Conservation (phyloP, 2,113 vertebrate genomes). For the Haliaeetus leucogaster region DNA sequence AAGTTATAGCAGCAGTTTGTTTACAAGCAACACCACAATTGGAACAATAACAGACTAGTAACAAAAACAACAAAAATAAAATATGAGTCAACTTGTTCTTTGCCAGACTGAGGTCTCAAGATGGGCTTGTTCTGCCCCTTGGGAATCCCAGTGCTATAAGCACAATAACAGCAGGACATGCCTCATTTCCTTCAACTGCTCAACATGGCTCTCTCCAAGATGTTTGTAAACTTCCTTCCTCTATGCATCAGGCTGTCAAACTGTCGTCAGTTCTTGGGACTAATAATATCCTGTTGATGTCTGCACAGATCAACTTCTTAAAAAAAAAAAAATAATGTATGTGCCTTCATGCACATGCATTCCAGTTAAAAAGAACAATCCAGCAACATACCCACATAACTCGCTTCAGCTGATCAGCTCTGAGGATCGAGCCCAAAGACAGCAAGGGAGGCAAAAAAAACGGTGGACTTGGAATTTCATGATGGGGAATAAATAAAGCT, state of each 20-base stretch:
- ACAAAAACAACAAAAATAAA: slow-evolving; percentile 62
- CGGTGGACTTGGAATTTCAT: fast-evolving
- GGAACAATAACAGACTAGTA: slow-evolving; percentile 67
- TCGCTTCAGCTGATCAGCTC: not conserved
- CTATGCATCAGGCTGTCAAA: slow-evolving; percentile 61
- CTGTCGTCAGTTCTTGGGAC: slow-evolving; percentile 70
- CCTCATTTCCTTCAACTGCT: slow-evolving; percentile 76
- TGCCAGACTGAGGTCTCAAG: slow-evolving; percentile 70
- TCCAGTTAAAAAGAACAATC: not conserved
- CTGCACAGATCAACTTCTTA: not conserved
- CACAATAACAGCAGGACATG: slow-evolving; percentile 80
- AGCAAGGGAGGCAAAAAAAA: not conserved
- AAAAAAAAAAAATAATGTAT: not conserved
- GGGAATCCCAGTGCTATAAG: slow-evolving; percentile 63
- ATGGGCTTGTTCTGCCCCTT: slow-evolving; percentile 47
- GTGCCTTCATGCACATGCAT: not conserved
- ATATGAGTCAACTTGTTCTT: slow-evolving; percentile 61
- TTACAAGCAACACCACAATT: slow-evolving; percentile 57
- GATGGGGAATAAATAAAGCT: not conserved
- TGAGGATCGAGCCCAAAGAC: fast-evolving
- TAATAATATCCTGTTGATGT: slow-evolving; percentile 77
- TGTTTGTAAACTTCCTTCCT: slow-evolving; percentile 79
- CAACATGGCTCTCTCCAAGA: slow-evolving; percentile 60
- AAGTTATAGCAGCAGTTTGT: slow-evolving; percentile 38
- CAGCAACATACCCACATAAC: not conserved